Evolutionary conservation across 1,140 invertebrate species (phyloP).

Genomic region (Drosophila subobscura): DNA sequence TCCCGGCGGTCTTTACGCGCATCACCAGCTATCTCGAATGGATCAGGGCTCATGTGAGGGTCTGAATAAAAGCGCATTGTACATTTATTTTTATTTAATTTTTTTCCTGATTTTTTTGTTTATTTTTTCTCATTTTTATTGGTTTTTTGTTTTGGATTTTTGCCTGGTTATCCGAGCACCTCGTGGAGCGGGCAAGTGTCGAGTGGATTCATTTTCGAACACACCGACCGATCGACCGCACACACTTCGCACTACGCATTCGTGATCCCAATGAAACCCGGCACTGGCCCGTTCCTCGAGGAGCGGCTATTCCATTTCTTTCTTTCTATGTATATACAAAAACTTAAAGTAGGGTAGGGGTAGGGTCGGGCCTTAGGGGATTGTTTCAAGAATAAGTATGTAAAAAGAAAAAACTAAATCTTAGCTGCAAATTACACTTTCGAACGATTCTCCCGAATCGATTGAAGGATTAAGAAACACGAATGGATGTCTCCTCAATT

Average conservation of each 20-base stretch:
- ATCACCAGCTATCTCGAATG: slow-evolving; percentile 85
- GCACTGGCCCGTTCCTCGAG: slow-evolving; percentile 42
- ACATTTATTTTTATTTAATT: slow-evolving; percentile 36
- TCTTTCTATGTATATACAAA: slow-evolving; percentile 68
- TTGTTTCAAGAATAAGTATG: slow-evolving; percentile 26
- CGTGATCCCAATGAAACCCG: slow-evolving; percentile 57
- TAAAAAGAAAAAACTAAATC: slow-evolving; percentile 38
- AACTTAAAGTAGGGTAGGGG: slow-evolving; percentile 57
- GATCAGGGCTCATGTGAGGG: slow-evolving; percentile 68
- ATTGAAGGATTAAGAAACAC: slow-evolving; percentile 12
- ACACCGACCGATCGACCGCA: slow-evolving; percentile 5
- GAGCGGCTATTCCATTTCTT: slow-evolving; percentile 54
- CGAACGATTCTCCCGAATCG: slow-evolving; percentile 1
- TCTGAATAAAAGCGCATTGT: slow-evolving; percentile 10
- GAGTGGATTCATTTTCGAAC: slow-evolving; percentile 58
- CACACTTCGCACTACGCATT: too few species aligned
- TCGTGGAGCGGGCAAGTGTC: slow-evolving; percentile 28
- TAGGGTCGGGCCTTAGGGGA: not conserved
- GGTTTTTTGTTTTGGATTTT: slow-evolving; percentile 62
- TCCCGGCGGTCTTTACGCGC: slow-evolving; percentile 84
- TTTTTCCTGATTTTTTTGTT: slow-evolving; percentile 73
- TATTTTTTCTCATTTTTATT: slow-evolving; percentile 60
- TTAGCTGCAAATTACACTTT: slow-evolving; percentile 43
- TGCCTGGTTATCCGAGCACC: slow-evolving; percentile 51
- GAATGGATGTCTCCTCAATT: slow-evolving; percentile 4